A percentile compares a stretch with the other conserved stretches of the same genome.
phyloP scores from a whole-genome alignment of 2,888 invertebrate genomes.

The Pandemis cinnamomeana region DNA sequence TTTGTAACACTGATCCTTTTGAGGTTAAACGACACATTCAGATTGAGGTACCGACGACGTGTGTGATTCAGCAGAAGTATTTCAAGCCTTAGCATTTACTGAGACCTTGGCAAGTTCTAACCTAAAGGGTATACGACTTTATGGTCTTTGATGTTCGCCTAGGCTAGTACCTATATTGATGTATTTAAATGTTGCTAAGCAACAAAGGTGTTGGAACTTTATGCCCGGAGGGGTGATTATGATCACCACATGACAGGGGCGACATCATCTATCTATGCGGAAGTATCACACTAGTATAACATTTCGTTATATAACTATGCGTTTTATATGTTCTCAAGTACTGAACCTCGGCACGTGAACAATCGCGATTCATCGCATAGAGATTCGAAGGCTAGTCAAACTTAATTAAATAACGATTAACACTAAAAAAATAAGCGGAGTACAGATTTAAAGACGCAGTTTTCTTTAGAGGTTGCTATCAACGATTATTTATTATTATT shows the following conservation, averaged over 20 bases:
- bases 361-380: slow-evolving; percentile 43
- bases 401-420: slow-evolving; percentile 25
- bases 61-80: not conserved
- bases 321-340: slow-evolving; percentile 49
- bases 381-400: slow-evolving; percentile 53
- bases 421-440: not conserved
- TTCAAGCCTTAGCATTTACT: not conserved
- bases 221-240: no score
- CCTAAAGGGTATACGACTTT: not conserved
- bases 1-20: not conserved
- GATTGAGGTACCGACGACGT: not conserved
- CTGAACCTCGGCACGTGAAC: slow-evolving; percentile 61
- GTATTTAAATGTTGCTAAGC: not conserved
- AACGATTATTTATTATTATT: no score
- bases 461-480: not conserved
- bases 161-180: not conserved
- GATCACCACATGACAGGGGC: no score
- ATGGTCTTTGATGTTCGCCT: not conserved
- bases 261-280: no score
- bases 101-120: not conserved
- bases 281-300: no score
- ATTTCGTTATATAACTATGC: not conserved
- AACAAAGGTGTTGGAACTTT: no score
- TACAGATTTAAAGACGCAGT: not conserved
- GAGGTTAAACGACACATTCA: not conserved